phyloP scores from a whole-genome alignment of 1,140 invertebrate genomes.

The Microplitis mediator region DNA sequence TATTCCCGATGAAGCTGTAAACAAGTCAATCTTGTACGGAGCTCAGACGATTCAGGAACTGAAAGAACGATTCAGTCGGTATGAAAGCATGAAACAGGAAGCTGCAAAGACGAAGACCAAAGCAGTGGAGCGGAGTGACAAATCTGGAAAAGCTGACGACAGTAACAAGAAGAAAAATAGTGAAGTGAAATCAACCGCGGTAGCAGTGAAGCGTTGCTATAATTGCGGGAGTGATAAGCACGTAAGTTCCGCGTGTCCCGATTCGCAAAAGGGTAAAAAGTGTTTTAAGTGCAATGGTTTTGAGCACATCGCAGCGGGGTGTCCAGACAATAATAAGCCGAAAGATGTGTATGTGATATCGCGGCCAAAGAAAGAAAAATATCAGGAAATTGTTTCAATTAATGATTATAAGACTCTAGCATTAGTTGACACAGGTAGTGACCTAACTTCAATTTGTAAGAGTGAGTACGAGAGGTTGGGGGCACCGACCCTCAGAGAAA shows the following conservation, averaged over 20 bases:
- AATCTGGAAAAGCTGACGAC: not conserved
- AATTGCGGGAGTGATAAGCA: not conserved
- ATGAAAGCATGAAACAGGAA: not conserved
- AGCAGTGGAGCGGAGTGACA: not conserved
- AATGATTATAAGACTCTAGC: not conserved
- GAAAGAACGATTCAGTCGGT: constrained; percentile 18
- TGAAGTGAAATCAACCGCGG: not conserved
- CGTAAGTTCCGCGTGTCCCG: not conserved
- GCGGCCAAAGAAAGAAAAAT: not conserved
- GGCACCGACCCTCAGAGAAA: not conserved
- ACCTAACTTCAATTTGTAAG: constrained; percentile 3
- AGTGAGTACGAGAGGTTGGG: constrained; percentile 10
- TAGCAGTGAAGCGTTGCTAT: not conserved
- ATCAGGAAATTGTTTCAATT: not conserved
- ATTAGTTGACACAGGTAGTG: constrained; percentile 21
- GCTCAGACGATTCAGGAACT: constrained; percentile 23
- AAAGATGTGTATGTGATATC: not conserved
- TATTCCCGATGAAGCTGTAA: constrained; percentile 30
- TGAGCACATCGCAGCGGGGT: not conserved
- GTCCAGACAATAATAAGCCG: not conserved
- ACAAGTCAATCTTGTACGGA: constrained; percentile 35
- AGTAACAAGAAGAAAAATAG: not conserved
- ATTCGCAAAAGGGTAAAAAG: not conserved
- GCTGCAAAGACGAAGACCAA: not conserved
- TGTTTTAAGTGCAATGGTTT: constrained; percentile 7